Evolutionary conservation across 2,797 vertebrate species (phyloP), one percentile per base, ranked within the genome.

Genomic region (Pangasius larnaudii): DNA sequence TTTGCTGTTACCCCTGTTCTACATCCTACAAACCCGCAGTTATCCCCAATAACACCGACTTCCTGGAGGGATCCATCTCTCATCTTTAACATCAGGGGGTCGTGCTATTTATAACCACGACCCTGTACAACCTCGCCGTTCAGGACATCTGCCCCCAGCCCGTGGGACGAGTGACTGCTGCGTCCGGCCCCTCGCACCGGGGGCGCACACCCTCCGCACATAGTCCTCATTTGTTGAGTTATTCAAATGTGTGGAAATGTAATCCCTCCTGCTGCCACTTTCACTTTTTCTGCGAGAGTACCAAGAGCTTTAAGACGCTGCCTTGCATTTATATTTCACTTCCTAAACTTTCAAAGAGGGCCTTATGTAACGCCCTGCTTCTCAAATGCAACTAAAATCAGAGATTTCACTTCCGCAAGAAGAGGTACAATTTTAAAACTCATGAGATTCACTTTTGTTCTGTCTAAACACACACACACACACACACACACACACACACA

Each of bases 311-410:
- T 77, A 74, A 79, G 69, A 74, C 51, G 65, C 71, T 71, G 58
- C 58, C 59, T 16, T 36, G 75, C 85, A 89, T 90, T 72, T 87
- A 86, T 89, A 89, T 89, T 91, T 90, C 88, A 91, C 90, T 89
- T 85, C 80, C 84, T 88, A 81, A 83, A 61, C 87, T 86, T 84
- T 89, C 85, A 87, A 91, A 89, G 89, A 56, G 33, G 56, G 46
- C 58, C 74, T 65, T 87, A 80, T 87, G 85, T 86, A 84, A 88
- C 56, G 61, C 53, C 69, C 87, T 83, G 72, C 77, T 90, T 79
- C 56, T 79, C 39, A 88, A 90, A 87, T 53, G 8, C 36, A n/a
- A 61, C 46, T 18, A 5, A 86, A 87, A 88, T 77, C 69, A 71
- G 74, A 85, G 79, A 80, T 80, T 84, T 79, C 42, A 65, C 88